Evolutionary conservation across 1,140 invertebrate genomes (phyloP).

Genomic region (Holcopasites calliopsidis): DNA sequence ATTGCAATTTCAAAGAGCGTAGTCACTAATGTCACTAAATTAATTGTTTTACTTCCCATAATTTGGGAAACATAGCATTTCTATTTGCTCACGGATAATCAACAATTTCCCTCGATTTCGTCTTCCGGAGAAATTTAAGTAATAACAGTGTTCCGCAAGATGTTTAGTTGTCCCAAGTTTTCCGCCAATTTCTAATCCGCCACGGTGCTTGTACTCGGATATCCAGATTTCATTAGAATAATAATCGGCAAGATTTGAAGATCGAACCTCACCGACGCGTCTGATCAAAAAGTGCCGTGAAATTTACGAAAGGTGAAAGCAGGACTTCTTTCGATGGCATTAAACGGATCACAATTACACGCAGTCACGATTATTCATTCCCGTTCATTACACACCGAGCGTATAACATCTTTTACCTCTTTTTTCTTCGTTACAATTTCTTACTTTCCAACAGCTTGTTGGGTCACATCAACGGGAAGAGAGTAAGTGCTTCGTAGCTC

Average conservation of each 20-base stretch:
- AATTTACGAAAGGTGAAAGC: neutral
- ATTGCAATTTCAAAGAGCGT: too few relatives aligned
- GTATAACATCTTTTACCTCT: neutral
- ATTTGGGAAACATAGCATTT: neutral
- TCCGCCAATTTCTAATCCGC: neutral
- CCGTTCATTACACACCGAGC: neutral
- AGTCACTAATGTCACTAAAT: too few relatives aligned
- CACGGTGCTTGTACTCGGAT: constrained; percentile 1
- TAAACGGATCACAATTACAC: neutral
- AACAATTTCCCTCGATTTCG: neutral
- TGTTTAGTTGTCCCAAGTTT: neutral
- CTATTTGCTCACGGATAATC: neutral
- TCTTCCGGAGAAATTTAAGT: neutral
- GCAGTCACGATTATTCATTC: constrained; percentile 3
- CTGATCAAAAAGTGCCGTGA: neutral
- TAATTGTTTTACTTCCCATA: neutral
- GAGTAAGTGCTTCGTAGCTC: constrained; percentile 27
- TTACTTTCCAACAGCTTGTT: neutral
- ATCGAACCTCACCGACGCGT: neutral
- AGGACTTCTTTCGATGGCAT: neutral
- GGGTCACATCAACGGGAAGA: constrained; percentile 11
- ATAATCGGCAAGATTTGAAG: neutral
- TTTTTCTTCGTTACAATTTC: neutral
- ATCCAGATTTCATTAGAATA: constrained; percentile 10
- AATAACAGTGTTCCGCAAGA: too few relatives aligned